Base-by-base conservation (phyloP, 1,140 invertebrate genomes). In the Heliconius congener region DNA sequence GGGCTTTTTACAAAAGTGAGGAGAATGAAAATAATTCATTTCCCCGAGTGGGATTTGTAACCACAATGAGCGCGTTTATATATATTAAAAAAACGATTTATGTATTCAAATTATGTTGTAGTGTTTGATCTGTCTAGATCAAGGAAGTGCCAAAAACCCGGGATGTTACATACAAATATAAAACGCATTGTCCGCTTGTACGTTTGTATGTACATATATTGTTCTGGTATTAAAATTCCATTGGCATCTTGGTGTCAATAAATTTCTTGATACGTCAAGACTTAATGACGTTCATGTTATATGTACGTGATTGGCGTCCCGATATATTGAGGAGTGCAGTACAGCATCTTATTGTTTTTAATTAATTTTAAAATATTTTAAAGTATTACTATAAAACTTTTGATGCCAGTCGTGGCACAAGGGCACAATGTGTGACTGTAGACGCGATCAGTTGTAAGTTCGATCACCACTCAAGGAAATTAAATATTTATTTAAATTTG, bases 201-300 rank as follows among this genome's bases (percentile, higher is more conserved):
- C 13, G 13, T 66, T 9, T 23, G 18, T 23, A 57, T 23, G 34
- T 37, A 8, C 34, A 30, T 27, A 66, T 66, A 27, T 13, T 4
- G 27, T 30, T 66, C 60, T 66, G 23, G 74, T 66, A 71, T 77
- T 72, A 71, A 71, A 70, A 71, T 70, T 77, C 76, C 50, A 77
- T 72, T 77, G 76, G 76, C 76, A 77, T 77, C 76, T 55, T 27
- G 8, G 30, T 77, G 30, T 52, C 76, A 72, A 77, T 77, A 77
- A 77, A 77, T 77, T 77, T 77, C 70, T 50, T 72, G 8, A 71
- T 27, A 72, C 70, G 76, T 77, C 76, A 72, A 50, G 52, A 74
- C 30, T 55, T 37, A 77, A 37, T 27, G 46, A 77, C 76, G 71
- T 77, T 55, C 74, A 46, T 76, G 60, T 76, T 66, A 30, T 76